phyloP scores from a whole-genome alignment of 2,888 invertebrate genomes.

The Hydrotaea diabolus region DNA sequence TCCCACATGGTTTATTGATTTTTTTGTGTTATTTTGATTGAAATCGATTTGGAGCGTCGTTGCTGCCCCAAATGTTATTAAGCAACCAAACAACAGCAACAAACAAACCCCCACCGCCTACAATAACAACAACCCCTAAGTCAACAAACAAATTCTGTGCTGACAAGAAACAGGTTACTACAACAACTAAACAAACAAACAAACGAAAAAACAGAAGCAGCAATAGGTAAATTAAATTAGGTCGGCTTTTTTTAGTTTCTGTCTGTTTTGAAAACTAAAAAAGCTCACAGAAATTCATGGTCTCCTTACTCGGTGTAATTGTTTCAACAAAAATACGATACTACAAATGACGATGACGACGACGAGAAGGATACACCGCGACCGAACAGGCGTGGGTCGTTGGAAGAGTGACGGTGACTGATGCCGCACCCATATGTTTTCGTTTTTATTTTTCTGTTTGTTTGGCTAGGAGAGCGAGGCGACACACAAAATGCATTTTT shows the following conservation, averaged over 20 bases:
- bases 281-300: slow-evolving; percentile 30
- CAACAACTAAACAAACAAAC: no score
- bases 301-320: slow-evolving; percentile 20
- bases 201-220: background rate
- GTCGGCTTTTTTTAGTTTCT: slow-evolving; percentile 26
- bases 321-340: background rate
- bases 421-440: slow-evolving; percentile 61
- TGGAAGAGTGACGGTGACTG: slow-evolving; percentile 4
- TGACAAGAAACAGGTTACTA: no score
- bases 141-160: no score
- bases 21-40: no score
- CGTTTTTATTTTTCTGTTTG: background rate
- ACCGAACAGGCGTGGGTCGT: no score
- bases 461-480: no score
- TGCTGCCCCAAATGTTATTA: no score
- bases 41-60: no score
- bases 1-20: no score
- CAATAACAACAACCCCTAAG: no score
- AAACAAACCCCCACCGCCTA: no score
- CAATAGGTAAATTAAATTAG: slow-evolving; percentile 18
- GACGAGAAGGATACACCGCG: background rate
- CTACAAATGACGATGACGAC: slow-evolving; percentile 4
- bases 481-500: background rate
- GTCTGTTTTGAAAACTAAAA: slow-evolving; percentile 6
- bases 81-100: no score